phyloP scores from a whole-genome alignment of 1,140 invertebrate species.

The Pomacea maculata region DNA sequence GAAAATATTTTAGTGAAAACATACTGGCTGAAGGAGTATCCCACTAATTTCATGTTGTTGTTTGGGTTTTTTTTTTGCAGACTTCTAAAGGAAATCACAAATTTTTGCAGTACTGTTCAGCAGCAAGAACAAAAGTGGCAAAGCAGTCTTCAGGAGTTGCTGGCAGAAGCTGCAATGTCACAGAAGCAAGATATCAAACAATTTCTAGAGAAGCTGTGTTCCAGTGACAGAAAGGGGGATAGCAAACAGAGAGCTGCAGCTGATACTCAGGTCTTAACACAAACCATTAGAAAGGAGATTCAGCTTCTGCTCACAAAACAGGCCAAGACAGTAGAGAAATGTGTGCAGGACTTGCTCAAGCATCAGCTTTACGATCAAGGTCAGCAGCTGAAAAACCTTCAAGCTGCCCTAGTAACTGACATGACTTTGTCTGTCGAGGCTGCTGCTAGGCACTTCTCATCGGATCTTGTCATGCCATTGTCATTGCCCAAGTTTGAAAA shows the following conservation, averaged over 20 bases:
- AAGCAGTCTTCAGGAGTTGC: conserved; percentile 11
- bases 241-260: background rate
- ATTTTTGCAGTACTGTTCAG: conserved; percentile 4
- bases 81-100: conserved; percentile 6
- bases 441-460: background rate
- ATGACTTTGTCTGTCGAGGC: background rate
- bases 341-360: conserved; percentile 10
- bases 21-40: too few species aligned
- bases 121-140: conserved; percentile 9
- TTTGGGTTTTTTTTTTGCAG: background rate
- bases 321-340: conserved; percentile 19
- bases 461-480: conserved; percentile 2
- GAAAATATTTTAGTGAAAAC: too few species aligned
- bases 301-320: conserved; percentile 17
- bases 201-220: background rate
- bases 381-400: conserved; percentile 12
- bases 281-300: conserved; percentile 13
- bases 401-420: background rate
- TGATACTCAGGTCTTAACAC: background rate
- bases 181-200: conserved; percentile 7
- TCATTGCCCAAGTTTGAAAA: conserved; percentile 30
- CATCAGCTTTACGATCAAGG: conserved; percentile 18
- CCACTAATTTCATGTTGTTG: background rate
- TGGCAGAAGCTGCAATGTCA: background rate
- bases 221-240: background rate